Evolutionary conservation across 2,888 invertebrate genomes (phyloP).

Genomic region (Acleris literana): DNA sequence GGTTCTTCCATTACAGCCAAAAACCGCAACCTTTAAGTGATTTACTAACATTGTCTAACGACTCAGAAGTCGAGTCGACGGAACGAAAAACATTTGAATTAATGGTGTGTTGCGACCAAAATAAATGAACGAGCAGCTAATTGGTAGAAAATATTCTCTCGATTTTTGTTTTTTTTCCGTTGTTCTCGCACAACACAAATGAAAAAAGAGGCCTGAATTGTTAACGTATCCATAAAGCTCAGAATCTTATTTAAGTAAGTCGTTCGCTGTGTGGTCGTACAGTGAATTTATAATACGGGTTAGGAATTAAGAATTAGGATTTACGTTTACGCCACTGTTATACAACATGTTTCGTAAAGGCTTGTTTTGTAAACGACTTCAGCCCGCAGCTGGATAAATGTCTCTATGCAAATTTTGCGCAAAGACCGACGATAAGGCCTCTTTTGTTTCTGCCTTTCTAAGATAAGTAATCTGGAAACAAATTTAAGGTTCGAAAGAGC

Average conservation of each 20-base stretch:
- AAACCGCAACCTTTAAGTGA: no score
- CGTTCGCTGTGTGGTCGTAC: neutral
- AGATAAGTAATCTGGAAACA: slow-evolving; percentile 15
- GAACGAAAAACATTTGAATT: slow-evolving; percentile 26
- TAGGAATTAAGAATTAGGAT: slow-evolving; percentile 5
- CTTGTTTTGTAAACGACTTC: slow-evolving; percentile 25
- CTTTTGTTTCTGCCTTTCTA: slow-evolving; percentile 28
- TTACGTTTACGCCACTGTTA: neutral
- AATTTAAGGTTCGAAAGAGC: neutral
- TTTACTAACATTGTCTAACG: slow-evolving; percentile 16
- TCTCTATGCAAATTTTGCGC: slow-evolving; percentile 29
- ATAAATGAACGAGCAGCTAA: slow-evolving; percentile 4
- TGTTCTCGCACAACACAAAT: neutral
- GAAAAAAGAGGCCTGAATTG: neutral
- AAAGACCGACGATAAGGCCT: slow-evolving; percentile 21
- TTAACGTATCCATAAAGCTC: neutral
- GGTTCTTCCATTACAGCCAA: no score
- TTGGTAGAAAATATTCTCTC: neutral
- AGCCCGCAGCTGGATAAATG: slow-evolving; percentile 30
- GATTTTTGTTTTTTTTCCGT: neutral
- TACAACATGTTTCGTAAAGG: slow-evolving; percentile 11
- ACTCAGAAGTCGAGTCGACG: slow-evolving; percentile 18
- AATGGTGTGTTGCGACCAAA: neutral
- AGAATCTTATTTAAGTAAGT: neutral
- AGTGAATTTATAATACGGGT: slow-evolving; percentile 13